phyloP scores from a whole-genome alignment of 2,113 vertebrate species.

The Caretta caretta region DNA sequence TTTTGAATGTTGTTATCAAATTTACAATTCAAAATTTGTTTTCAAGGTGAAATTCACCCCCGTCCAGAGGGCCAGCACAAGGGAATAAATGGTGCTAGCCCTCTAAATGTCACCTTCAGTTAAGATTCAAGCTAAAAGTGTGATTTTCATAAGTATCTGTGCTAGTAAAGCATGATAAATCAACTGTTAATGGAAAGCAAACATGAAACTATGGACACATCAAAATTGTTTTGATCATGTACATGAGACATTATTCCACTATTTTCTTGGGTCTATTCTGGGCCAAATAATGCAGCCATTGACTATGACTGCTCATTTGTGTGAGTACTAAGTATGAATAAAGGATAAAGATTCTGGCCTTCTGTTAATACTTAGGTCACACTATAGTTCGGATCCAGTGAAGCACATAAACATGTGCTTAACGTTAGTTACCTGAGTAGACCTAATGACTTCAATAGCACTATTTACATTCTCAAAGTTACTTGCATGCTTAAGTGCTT shows the following conservation, averaged over 20 bases:
- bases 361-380: neutral
- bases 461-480: neutral
- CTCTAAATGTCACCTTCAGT: neutral
- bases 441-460: neutral
- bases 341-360: neutral
- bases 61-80: neutral
- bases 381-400: neutral
- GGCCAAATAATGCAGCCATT: neutral
- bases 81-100: neutral
- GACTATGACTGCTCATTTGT: neutral
- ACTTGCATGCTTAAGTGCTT: neutral
- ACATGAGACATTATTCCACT: neutral
- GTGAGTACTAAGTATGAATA: neutral
- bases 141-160: neutral
- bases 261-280: neutral
- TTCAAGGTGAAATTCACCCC: neutral
- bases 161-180: neutral
- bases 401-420: neutral
- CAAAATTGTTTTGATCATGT: neutral
- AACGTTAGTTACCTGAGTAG: neutral
- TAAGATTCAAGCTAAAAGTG: neutral
- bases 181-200: neutral
- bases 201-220: neutral
- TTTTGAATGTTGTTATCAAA: neutral
- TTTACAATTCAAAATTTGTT: neutral